These are phyloP conservation scores for Danaus melanippus DNA, from an alignment of 1,140 invertebrate species.

Conservation along the genomic window DNA sequence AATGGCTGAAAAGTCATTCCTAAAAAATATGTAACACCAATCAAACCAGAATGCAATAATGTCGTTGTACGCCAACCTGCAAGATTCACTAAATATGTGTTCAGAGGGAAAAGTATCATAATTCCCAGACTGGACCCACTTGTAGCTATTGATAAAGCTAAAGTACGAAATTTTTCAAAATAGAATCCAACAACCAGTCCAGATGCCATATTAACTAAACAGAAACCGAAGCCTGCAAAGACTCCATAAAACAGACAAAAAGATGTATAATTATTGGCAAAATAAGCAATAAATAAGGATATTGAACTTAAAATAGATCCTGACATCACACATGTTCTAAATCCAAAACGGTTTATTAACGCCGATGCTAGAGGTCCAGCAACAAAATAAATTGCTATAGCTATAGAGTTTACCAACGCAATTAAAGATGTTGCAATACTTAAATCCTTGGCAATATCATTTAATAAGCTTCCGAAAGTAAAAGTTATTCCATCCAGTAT, in stretches of 20 bases:
- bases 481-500: constrained; percentile 53
- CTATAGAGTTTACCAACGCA: constrained; percentile 51
- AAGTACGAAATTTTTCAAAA: constrained; percentile 83
- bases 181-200: constrained; percentile 86
- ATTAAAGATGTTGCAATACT: constrained; percentile 36
- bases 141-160: constrained; percentile 84
- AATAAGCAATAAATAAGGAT: constrained; percentile 50
- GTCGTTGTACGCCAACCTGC: constrained; percentile 83
- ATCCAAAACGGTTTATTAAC: constrained; percentile 81
- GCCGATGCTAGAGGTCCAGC: constrained; percentile 84
- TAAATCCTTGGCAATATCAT: constrained; percentile 45
- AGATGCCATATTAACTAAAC: constrained; percentile 75
- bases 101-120: constrained; percentile 80
- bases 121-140: constrained; percentile 86
- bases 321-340: constrained; percentile 78
- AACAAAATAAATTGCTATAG: constrained; percentile 53
- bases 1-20: constrained; percentile 52
- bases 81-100: constrained; percentile 75
- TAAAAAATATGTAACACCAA: constrained; percentile 49
- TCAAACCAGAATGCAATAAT: constrained; percentile 78
- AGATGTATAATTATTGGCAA: constrained; percentile 35
- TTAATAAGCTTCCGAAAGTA: constrained; percentile 52
- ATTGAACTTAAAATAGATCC: constrained; percentile 69
- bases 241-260: constrained; percentile 51
- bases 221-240: constrained; percentile 85